Base-by-base conservation (phyloP, 2,113 vertebrate genomes). In the Zingel zingel region DNA sequence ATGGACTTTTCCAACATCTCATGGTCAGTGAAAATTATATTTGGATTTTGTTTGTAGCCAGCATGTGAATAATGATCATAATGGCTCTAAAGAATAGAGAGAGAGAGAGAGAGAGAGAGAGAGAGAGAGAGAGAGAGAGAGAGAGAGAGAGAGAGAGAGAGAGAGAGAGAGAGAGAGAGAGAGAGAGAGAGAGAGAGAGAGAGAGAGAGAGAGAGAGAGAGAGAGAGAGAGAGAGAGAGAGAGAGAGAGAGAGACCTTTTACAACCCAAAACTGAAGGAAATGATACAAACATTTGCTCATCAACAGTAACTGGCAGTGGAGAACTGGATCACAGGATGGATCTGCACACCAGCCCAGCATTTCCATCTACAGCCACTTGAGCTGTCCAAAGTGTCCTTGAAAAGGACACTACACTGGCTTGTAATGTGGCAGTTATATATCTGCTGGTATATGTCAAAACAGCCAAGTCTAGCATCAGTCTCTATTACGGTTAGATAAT, bases 331-430 rank as follows among this genome's bases (percentile, higher is more conserved):
- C 47, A 53, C 53, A 39, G 21, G 48, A 53, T 13, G n/a, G 21
- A 54, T 19, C 21, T 18, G 21, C 59, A 64, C 36, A 47, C 14
- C 61, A 18, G 50, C 27, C 14, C 57, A 3, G 33, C 47, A 36
- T 45, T 25, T 68, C 54, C 54, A 25, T 50, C 36, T n/a, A 30
- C 7, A 50, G 27, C 47, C 45, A 43, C 76, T 39, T 13, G 47
- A 69, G 65, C 66, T n/a, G 47, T n/a, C 47, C 19, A 11, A 43
- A 3, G 54, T 6, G 45, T 70, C 47, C 27, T 62, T 62, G 45
- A 53, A 5, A 61, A 3, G 27, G n/a, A 53, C 65, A 39, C 56
- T 62, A 43, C 6, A 43, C 65, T 61, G 76, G 33, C 66, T 79
- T 30, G 18, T 25, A 47, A 48, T 62, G 50, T n/a, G 47, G 57